Evolutionary conservation across 2,113 vertebrate species (phyloP).

Genomic region (Blennius ocellaris): DNA sequence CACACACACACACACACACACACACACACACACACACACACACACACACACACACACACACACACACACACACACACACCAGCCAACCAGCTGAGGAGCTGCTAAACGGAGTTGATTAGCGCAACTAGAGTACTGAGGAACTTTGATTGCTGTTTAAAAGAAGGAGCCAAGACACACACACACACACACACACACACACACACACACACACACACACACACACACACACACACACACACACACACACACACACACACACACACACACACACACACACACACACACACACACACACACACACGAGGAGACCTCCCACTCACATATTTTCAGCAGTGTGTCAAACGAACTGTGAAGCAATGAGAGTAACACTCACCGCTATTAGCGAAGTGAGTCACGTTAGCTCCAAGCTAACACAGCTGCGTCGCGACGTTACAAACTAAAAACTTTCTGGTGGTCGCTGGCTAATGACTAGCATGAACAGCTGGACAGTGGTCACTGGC

Average conservation of each 20-base stretch:
- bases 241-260: constrained; percentile 26
- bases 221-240: constrained; percentile 36
- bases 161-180: constrained; percentile 67
- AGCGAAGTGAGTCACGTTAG: constrained; percentile 49
- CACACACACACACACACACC: no score
- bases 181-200: constrained; percentile 25
- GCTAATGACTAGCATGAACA: no score
- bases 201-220: constrained; percentile 34
- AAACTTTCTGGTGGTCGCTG: no score
- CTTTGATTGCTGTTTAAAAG: constrained; percentile 82
- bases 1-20: no score
- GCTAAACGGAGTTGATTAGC: constrained; percentile 84
- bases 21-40: no score
- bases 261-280: constrained; percentile 30
- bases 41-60: no score
- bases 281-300: constrained; percentile 33
- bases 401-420: constrained; percentile 7
- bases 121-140: constrained; percentile 78
- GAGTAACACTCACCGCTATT: constrained; percentile 59
- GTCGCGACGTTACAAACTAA: no score
- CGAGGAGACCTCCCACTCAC: constrained; percentile 70
- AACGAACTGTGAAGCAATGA: constrained; percentile 73
- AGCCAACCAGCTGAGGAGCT: constrained; percentile 38
- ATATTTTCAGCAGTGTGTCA: constrained; percentile 72
- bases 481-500: no score